phyloP scores from a whole-genome alignment of 2,113 vertebrate species.

The Nycticryphes semicollaris region DNA sequence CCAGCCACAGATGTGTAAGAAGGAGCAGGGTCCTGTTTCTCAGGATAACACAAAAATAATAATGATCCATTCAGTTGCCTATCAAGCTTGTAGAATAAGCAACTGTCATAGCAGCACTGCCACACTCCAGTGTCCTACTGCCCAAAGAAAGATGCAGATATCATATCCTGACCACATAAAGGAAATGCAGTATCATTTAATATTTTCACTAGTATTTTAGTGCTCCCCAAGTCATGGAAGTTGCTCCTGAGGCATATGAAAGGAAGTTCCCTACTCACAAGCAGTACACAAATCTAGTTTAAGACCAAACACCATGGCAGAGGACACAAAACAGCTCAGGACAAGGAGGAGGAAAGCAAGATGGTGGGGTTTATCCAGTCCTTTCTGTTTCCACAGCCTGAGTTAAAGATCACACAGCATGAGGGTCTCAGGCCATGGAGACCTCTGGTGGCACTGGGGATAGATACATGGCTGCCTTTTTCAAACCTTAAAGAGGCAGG shows the following conservation, averaged over 20 bases:
- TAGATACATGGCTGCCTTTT: not conserved
- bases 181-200: not conserved
- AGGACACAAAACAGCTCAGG: not conserved
- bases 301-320: not conserved
- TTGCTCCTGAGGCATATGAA: not conserved
- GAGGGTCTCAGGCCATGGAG: not conserved
- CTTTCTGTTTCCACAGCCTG: not conserved
- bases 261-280: not conserved
- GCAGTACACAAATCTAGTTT: not conserved
- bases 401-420: not conserved
- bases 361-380: not conserved
- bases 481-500: not conserved
- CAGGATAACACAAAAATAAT: not conserved
- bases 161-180: not conserved
- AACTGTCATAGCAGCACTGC: not conserved
- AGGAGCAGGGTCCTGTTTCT: not conserved
- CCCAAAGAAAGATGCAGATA: not conserved
- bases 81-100: not conserved
- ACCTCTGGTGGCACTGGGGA: not conserved
- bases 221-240: not conserved
- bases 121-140: not conserved
- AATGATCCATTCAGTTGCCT: not conserved
- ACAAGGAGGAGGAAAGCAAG: not conserved
- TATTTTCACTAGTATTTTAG: not conserved
- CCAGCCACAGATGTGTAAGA: not conserved